Conservation (phyloP, 2,113 vertebrate genomes). For the Leptosomus discolor region DNA sequence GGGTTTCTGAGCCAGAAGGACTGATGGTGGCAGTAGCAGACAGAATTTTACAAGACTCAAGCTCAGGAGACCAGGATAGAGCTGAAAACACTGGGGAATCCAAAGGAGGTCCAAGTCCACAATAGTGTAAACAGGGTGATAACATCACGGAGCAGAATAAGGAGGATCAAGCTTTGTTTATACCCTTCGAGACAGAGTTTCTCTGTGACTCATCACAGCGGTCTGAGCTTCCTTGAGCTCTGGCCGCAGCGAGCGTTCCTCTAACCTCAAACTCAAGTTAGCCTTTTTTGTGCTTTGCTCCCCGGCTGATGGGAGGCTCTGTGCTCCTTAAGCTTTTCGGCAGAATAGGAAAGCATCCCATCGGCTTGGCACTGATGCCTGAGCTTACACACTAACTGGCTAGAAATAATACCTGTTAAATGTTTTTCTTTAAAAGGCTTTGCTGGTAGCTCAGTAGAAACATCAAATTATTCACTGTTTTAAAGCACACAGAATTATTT, state of each 20-base stretch:
- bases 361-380: neutral
- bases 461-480: neutral
- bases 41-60: neutral
- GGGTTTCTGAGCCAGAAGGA: neutral
- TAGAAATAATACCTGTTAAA: neutral
- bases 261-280: neutral
- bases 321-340: neutral
- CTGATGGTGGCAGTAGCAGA: constrained; percentile 34
- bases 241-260: rapidly evolving
- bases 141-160: neutral
- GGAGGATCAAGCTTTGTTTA: neutral
- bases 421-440: neutral
- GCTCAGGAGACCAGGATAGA: neutral
- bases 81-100: neutral
- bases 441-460: neutral
- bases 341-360: rapidly evolving
- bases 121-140: neutral
- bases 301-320: neutral
- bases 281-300: neutral
- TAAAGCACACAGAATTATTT: neutral
- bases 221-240: neutral
- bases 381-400: neutral
- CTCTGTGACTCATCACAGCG: neutral
- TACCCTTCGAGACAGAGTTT: neutral
- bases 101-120: neutral